These are phyloP conservation scores for Cyprinodon tularosa DNA, from an alignment of 2,113 vertebrate species.

Conservation along the genomic window DNA sequence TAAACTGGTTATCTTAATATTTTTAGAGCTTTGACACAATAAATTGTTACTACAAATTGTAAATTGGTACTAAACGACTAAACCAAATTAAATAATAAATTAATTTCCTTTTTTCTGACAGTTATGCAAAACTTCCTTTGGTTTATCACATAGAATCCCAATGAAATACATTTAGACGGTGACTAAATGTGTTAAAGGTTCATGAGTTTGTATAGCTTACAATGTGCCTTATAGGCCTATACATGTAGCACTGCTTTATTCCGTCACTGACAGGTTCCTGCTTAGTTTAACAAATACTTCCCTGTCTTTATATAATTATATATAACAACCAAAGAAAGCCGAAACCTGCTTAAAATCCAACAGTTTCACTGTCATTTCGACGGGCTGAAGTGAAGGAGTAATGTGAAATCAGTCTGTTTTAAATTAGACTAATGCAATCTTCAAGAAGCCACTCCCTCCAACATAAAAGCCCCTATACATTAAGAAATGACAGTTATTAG, in stretches of 20 bases:
- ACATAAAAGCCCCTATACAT: conserved; percentile 53
- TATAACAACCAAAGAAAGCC: background rate
- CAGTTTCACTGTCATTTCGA: conserved; percentile 21
- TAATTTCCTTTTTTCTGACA: too few species aligned
- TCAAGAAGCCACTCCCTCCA: conserved; percentile 40
- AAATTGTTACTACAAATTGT: too few species aligned
- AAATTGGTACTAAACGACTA: too few species aligned
- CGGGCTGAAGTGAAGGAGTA: conserved; percentile 30
- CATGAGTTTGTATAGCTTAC: too few species aligned
- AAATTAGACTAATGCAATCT: conserved; percentile 30
- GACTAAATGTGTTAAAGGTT: background rate
- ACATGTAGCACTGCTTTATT: background rate
- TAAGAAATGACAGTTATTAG: conserved; percentile 72
- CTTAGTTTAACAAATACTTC: background rate
- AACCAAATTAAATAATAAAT: too few species aligned
- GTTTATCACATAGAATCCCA: too few species aligned
- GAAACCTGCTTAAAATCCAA: background rate
- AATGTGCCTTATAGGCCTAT: too few species aligned
- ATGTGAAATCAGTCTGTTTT: conserved; percentile 15
- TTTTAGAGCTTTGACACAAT: too few species aligned
- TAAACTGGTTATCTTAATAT: too few species aligned
- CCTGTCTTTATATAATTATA: background rate
- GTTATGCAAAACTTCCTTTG: too few species aligned
- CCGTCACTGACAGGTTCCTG: background rate
- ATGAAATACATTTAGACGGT: background rate